These are phyloP conservation scores for Parthenolecanium corni DNA, from an alignment of 2,888 invertebrate genomes.

Conservation along the genomic window DNA sequence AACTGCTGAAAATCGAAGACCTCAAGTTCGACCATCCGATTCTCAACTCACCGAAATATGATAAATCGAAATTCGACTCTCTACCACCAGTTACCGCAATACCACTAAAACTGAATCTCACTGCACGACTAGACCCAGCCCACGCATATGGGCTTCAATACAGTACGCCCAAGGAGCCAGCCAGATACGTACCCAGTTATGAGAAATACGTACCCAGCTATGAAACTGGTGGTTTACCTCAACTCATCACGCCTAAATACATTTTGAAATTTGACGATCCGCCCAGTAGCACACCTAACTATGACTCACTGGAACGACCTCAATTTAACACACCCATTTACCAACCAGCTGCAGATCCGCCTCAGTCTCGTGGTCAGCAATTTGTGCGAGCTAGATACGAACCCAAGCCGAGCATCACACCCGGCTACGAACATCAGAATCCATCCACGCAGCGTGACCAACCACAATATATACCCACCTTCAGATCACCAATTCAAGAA, in stretches of 20 bases:
- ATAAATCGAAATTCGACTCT: neutral
- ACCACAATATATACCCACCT: no score
- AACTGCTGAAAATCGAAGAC: constrained; percentile 7
- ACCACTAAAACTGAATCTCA: no score
- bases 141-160: no score
- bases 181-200: neutral
- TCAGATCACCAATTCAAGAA: no score
- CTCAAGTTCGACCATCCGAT: constrained; percentile 1
- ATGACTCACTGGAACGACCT: neutral
- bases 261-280: neutral
- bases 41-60: constrained; percentile 7
- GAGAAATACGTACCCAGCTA: neutral
- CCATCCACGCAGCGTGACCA: no score
- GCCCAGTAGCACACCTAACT: neutral
- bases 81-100: neutral
- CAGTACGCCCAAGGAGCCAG: no score
- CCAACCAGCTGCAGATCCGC: neutral
- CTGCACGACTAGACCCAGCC: no score
- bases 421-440: no score
- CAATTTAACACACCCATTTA: neutral
- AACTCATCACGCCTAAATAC: neutral
- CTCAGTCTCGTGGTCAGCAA: no score
- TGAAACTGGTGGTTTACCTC: neutral
- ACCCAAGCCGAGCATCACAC: no score
- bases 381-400: no score